Evolutionary conservation across 2,888 invertebrate genomes (phyloP).

Genomic region (Helleia helle): DNA sequence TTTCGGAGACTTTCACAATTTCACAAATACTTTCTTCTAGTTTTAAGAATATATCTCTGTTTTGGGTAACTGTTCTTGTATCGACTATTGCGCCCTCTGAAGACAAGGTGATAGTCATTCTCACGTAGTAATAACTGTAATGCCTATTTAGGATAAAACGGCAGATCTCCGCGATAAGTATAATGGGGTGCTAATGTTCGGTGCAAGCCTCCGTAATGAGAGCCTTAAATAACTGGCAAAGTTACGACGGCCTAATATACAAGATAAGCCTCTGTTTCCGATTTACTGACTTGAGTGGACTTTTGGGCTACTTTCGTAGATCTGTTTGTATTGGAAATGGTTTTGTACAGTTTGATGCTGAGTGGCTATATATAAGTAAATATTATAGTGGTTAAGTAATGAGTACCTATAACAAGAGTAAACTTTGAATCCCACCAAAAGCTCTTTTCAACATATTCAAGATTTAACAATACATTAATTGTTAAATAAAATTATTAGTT

Average conservation of each 20-base stretch:
- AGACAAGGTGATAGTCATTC: neutral
- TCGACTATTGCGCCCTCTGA: no score
- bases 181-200: slow-evolving; percentile 7
- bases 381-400: no score
- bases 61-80: no score
- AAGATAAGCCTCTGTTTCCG: slow-evolving; percentile 7
- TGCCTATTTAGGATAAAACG: slow-evolving; percentile 4
- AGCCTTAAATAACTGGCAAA: slow-evolving; percentile 5
- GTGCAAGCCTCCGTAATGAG: slow-evolving; percentile 4
- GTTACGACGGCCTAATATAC: neutral
- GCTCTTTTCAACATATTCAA: no score
- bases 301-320: neutral
- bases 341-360: neutral
- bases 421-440: no score
- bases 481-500: no score
- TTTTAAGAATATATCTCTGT: no score
- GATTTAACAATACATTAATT: no score
- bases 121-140: neutral
- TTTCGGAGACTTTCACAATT: no score
- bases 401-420: no score
- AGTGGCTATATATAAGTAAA: no score
- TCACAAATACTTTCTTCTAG: no score
- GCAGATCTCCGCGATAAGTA: slow-evolving; percentile 3
- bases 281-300: slow-evolving; percentile 2
- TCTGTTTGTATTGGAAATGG: neutral